Percentiles rank a stretch among this genome's conserved stretches.
Conservation (phyloP, 2,888 invertebrate genomes). For the Dynastes hyllus region DNA sequence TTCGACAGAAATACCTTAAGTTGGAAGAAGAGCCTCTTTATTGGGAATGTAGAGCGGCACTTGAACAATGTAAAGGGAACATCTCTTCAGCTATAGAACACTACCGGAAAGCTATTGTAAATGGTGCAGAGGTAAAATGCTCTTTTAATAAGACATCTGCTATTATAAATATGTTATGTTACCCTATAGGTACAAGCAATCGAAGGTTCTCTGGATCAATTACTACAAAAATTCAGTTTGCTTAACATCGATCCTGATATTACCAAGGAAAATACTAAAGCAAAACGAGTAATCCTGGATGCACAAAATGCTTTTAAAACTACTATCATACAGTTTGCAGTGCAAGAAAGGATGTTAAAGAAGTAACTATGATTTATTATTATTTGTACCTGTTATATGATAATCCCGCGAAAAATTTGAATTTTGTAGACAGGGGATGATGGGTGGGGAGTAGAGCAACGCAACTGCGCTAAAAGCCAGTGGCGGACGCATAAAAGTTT, state of each 20-base stretch:
- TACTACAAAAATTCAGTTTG: slow-evolving; percentile 76
- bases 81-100: slow-evolving; percentile 75
- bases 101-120: slow-evolving; percentile 75
- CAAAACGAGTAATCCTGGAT: slow-evolving; percentile 68
- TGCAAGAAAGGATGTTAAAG: slow-evolving; percentile 68
- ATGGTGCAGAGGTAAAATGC: slow-evolving; percentile 74
- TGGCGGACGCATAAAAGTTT: too few relatives aligned
- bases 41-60: slow-evolving; percentile 77
- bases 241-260: slow-evolving; percentile 71
- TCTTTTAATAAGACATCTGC: neutral
- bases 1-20: slow-evolving; percentile 70
- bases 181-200: slow-evolving; percentile 71
- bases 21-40: slow-evolving; percentile 72
- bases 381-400: neutral
- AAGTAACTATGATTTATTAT: slow-evolving; percentile 55
- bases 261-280: slow-evolving; percentile 58
- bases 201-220: slow-evolving; percentile 74
- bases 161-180: neutral
- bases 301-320: slow-evolving; percentile 76
- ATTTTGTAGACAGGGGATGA: neutral
- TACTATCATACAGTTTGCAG: slow-evolving; percentile 75
- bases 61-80: slow-evolving; percentile 75
- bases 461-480: too few relatives aligned
- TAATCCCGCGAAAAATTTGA: neutral
- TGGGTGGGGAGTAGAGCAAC: too few relatives aligned